Base-by-base conservation (phyloP, 2,797 vertebrate species). In the Pagetopsis macropterus region DNA sequence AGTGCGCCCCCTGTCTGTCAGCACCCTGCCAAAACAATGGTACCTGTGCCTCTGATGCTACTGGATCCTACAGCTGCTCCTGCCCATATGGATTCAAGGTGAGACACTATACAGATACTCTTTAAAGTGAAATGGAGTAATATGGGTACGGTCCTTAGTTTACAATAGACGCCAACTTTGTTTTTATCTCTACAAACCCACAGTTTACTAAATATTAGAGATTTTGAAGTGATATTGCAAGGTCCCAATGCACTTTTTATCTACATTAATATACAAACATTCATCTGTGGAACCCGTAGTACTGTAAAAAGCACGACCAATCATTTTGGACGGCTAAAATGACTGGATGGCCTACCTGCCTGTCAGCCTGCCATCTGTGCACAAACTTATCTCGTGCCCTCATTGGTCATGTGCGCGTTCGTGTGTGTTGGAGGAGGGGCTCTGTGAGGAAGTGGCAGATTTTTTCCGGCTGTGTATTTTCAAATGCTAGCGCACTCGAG, bases 81-180 rank as follows among this genome's bases (percentile, higher is more conserved):
- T 99, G 98, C 71, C 96, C 96, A 11, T 95, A 95, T 50, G 96
- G 97, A 77, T 99, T 97, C 93, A 99, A 99, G 97, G 95, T 96
- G 87, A 92, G 83, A 55, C 37, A 17, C 37, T 9, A 9, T 9
- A 27, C 4, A 27, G 11, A 23, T 13, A n/a, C 56, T 3, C 40
- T 69, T 55, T 31, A 1, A 54, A 33, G 8, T 10, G 16, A 21
- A 41, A 23, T 14, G n/a, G 21, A n/a, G 41, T 3, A 49, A 44
- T 31, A 8, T 54, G 21, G 11, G 31, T 12, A 8, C 13, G 1
- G 2, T 43, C 5, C 31, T 65, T 12, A 61, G 9, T 27, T 10
- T 16, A 23, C 13, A n/a, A 3, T 3, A 3, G 10, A 49, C 19
- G 0, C 10, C 54, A 48, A 1, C 19, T 21, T 48, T 9, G 13